Percentiles rank a stretch among this genome's conserved stretches.
Conservation (phyloP, 2,888 invertebrate species). For the Syritta pipiens region DNA sequence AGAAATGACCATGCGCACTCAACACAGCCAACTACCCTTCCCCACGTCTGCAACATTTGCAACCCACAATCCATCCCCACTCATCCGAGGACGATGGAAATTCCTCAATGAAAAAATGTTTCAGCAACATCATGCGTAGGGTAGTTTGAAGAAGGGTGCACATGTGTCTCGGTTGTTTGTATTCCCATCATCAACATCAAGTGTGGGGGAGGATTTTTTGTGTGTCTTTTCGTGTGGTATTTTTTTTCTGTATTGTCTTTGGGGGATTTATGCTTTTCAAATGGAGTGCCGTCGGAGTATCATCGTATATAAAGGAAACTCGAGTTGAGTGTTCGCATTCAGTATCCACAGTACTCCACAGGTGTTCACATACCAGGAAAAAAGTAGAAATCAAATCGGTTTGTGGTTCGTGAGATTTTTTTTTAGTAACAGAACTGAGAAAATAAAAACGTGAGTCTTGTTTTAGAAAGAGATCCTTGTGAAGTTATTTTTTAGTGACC, state of each 20-base stretch:
- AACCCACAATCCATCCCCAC: no score
- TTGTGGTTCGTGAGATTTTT: conserved; percentile 24
- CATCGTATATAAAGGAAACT: conserved; percentile 70
- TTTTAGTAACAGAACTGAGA: no score
- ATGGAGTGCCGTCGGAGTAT: conserved; percentile 25
- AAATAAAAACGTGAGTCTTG: no score
- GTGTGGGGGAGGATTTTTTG: conserved; percentile 10
- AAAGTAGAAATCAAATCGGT: neutral
- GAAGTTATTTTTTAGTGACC: no score
- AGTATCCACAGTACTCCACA: conserved; percentile 71
- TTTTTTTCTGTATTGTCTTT: conserved; percentile 26
- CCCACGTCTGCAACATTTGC: no score
- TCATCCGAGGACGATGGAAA: no score
- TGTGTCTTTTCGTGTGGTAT: no score
- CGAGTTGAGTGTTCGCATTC: conserved; percentile 51
- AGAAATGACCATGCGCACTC: no score
- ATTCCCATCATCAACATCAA: conserved; percentile 9
- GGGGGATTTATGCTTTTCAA: conserved; percentile 10
- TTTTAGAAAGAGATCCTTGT: no score
- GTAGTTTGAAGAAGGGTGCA: neutral
- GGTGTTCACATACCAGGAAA: conserved; percentile 67
- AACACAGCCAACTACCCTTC: no score
- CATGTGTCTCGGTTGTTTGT: conserved; percentile 36
- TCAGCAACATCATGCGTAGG: no score
- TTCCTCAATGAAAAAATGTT: no score